Percentiles rank a stretch among this genome's conserved stretches.
Evolutionary conservation across 2,113 vertebrate genomes (phyloP).

Genomic region (Melanotaenia duboulayi): DNA sequence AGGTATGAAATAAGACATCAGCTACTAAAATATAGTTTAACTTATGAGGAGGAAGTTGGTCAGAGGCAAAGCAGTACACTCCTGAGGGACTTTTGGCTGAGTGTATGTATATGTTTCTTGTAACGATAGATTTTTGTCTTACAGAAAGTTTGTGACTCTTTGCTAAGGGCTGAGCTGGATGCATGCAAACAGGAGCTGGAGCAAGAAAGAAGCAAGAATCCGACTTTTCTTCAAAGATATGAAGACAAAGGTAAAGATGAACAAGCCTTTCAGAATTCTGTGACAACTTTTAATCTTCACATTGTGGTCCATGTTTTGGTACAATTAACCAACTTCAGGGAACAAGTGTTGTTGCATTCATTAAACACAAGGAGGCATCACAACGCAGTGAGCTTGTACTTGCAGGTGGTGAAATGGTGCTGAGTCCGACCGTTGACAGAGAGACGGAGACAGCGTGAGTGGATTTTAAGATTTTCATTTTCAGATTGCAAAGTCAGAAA

Average conservation of each 20-base stretch:
- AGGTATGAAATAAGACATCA: no score
- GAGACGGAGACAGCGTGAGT: constrained; percentile 67
- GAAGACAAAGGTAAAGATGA: constrained; percentile 34
- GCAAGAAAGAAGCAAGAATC: constrained; percentile 65
- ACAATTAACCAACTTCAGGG: background rate
- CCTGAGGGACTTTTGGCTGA: background rate
- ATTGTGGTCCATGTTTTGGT: background rate
- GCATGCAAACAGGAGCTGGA: constrained; percentile 75
- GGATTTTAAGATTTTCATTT: constrained; percentile 43
- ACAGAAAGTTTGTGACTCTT: constrained; percentile 52
- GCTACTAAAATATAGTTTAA: no score
- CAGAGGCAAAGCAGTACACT: no score
- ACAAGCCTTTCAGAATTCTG: background rate
- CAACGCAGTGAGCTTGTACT: constrained; percentile 29
- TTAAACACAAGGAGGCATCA: constrained; percentile 50
- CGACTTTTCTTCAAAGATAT: constrained; percentile 46
- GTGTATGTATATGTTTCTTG: background rate
- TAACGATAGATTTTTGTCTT: background rate
- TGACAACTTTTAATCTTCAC: background rate
- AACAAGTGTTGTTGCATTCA: background rate
- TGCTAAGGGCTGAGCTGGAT: constrained; percentile 63
- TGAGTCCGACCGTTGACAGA: constrained; percentile 48
- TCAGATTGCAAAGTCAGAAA: constrained; percentile 25
- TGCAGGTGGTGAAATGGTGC: constrained; percentile 32
- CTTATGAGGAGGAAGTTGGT: no score